Evolutionary conservation across 1,140 invertebrate species (phyloP), one percentile per base, ranked within the genome.

Genomic region (Planococcus citri): DNA sequence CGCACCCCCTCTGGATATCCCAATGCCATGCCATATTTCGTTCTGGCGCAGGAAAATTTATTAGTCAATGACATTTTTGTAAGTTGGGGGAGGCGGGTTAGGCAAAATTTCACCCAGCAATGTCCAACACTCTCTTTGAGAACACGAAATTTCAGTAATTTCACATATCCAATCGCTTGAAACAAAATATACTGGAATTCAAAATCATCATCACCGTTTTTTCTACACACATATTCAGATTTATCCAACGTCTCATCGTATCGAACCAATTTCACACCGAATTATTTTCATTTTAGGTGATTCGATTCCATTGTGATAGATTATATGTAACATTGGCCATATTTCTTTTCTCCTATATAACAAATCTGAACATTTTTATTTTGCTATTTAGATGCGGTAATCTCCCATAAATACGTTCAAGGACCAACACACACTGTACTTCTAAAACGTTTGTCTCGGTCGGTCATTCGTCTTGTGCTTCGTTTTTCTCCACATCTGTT

Each of bases 361-460:
- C 17, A 51, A 33, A 51, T 51, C 17, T 51, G 41, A 51, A 17
- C 41, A 20, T 64, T 64, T 64, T 27, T 20, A 64, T 64, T 64
- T 64, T 27, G 25, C 60, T 64, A 64, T 64, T 64, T 64, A 64
- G 60, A 64, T 27, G 21, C 60, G 60, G 22, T 64, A 25, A 64
- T 64, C 60, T 64, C 25, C 60, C 25, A 27, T 64, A 64, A 64
- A 64, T 64, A 27, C 60, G 60, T 25, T 25, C 60, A 64, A 27
- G 60, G 60, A 64, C 60, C 22, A 51, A 51, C 41, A 17, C 41
- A 51, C n/a, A n/a, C n/a, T n/a, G n/a, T n/a, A n/a, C n/a, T n/a
- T n/a, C 41, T 51, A 51, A 51, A 64, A 64, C 25, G 60, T 64
- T 64, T 27, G 60, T 64, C 22, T 64, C 60, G 60, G 60, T 64